Conservation (phyloP, 2,797 vertebrate genomes). For the Semaprochilodus insignis region DNA sequence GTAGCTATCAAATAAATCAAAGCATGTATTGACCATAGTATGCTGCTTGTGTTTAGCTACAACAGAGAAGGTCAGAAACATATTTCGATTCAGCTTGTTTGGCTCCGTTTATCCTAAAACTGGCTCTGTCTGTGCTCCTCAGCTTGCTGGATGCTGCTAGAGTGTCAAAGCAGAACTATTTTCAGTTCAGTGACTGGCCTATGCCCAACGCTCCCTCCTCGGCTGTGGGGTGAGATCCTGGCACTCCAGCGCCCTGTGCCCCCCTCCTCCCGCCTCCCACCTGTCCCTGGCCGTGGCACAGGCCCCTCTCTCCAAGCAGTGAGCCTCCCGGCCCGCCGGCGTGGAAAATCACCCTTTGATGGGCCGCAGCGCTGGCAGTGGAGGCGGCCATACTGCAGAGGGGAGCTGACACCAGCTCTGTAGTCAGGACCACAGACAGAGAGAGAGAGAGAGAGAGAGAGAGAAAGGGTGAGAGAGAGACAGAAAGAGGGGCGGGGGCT, state of each 20-base stretch:
- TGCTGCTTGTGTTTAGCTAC: too few relatives aligned
- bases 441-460: slow-evolving; percentile 23
- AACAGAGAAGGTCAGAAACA: slow-evolving; percentile 17
- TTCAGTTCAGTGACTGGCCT: slow-evolving; percentile 78
- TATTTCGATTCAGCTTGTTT: slow-evolving; percentile 7
- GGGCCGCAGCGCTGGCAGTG: slow-evolving; percentile 70
- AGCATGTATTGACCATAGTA: neutral
- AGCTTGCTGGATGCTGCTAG: slow-evolving; percentile 44
- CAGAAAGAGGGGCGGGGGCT: slow-evolving; percentile 7
- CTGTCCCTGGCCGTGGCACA: slow-evolving; percentile 58
- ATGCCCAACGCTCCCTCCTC: slow-evolving; percentile 65
- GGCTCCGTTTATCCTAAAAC: slow-evolving; percentile 51
- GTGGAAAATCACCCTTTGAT: slow-evolving; percentile 84
- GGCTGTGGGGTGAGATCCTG: slow-evolving; percentile 72
- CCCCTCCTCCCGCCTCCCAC: slow-evolving; percentile 59
- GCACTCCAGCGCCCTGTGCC: slow-evolving; percentile 58
- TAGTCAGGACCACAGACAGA: slow-evolving; percentile 62
- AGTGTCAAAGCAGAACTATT: slow-evolving; percentile 73
- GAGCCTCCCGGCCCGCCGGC: slow-evolving; percentile 75
- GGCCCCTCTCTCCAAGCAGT: slow-evolving; percentile 68
- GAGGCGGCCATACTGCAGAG: slow-evolving; percentile 67
- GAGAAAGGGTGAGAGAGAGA: slow-evolving; percentile 7
- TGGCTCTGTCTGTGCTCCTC: slow-evolving; percentile 37
- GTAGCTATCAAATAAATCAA: neutral
- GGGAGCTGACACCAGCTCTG: slow-evolving; percentile 44